Conservation (phyloP, 2,113 vertebrate species). For the Oncorhynchus kisutch region DNA sequence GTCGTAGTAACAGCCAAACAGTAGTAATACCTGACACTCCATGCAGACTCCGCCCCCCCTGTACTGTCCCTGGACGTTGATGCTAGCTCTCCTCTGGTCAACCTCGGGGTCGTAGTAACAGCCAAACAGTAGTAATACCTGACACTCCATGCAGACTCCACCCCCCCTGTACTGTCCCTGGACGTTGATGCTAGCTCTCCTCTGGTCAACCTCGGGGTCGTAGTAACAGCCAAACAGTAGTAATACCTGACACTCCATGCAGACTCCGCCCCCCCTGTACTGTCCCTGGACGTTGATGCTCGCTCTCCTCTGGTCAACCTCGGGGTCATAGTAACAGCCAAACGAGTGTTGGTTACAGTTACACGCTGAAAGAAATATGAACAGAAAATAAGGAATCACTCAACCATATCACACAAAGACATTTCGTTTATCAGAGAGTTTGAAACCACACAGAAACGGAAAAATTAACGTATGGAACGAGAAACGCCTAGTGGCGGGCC, state of each 20-base stretch:
- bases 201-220: conserved; percentile 81
- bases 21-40: conserved; percentile 95
- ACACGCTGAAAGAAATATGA: conserved; percentile 76
- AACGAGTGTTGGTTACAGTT: conserved; percentile 91
- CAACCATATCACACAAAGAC: too few species aligned
- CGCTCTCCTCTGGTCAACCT: conserved; percentile 76
- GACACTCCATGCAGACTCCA: conserved; percentile 91
- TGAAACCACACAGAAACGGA: too few species aligned
- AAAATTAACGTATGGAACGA: too few species aligned
- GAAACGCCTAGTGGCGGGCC: too few species aligned
- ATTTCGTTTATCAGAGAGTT: too few species aligned
- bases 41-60: conserved; percentile 91
- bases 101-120: conserved; percentile 90
- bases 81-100: conserved; percentile 77
- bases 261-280: conserved; percentile 88
- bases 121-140: conserved; percentile 88
- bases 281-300: conserved; percentile 76
- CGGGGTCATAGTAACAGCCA: conserved; percentile 87
- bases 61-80: conserved; percentile 70
- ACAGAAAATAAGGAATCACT: background rate
- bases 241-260: conserved; percentile 91
- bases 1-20: conserved; percentile 87
- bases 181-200: conserved; percentile 75
- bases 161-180: conserved; percentile 80
- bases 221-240: conserved; percentile 82